These are phyloP conservation scores for Buphagus erythrorhynchus DNA, from an alignment of 2,797 vertebrate species.

Conservation along the genomic window DNA sequence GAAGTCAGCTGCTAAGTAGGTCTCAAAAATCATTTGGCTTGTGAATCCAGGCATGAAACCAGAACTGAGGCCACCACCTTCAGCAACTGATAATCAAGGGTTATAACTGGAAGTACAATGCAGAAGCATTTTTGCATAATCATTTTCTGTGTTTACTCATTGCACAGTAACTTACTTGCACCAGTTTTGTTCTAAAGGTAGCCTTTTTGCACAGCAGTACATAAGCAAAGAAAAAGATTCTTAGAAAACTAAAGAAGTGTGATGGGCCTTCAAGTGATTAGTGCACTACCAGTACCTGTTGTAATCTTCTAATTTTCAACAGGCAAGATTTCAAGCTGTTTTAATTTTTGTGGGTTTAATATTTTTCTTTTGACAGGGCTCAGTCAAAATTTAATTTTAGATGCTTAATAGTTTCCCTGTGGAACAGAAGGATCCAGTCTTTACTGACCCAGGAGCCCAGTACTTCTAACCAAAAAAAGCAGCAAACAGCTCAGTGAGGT, in stretches of 20 bases:
- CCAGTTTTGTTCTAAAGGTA: neutral
- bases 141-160: neutral
- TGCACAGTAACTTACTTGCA: neutral
- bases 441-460: neutral
- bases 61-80: neutral
- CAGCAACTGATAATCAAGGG: neutral
- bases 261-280: neutral
- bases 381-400: neutral
- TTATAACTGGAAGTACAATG: neutral
- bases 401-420: neutral
- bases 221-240: neutral
- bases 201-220: neutral
- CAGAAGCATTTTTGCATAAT: neutral
- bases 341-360: neutral
- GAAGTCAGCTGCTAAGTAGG: neutral
- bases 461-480: neutral
- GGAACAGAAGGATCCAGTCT: neutral
- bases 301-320: neutral
- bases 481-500: neutral
- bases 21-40: neutral
- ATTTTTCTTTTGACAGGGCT: neutral
- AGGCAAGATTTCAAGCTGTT: neutral
- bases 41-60: neutral
- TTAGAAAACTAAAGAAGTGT: neutral
- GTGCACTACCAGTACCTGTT: neutral